phyloP scores from a whole-genome alignment of 1,140 invertebrate species.

The Zaprionus kolodkinae region DNA sequence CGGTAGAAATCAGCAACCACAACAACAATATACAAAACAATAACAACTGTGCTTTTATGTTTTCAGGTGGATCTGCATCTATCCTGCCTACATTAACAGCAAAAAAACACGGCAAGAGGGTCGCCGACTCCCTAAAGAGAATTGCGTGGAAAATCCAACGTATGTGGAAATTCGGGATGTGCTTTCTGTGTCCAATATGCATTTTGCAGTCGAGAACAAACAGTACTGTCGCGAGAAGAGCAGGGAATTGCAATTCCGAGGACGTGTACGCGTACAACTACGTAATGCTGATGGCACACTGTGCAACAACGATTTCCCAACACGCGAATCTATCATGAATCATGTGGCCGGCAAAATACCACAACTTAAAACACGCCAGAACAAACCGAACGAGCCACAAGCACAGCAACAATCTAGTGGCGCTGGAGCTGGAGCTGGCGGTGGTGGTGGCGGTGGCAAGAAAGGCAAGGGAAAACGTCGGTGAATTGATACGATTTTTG shows the following conservation, averaged over 20 bases:
- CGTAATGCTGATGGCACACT: slow-evolving; percentile 95
- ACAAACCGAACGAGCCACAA: slow-evolving; percentile 63
- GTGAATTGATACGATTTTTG: slow-evolving; percentile 31
- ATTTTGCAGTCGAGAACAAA: slow-evolving; percentile 97
- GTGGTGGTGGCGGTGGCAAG: slow-evolving; percentile 66
- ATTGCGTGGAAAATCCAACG: slow-evolving; percentile 97
- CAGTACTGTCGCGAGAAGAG: slow-evolving; percentile 95
- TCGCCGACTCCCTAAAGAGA: slow-evolving; percentile 91
- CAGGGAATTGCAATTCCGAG: slow-evolving; percentile 92
- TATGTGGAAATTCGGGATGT: slow-evolving; percentile 97
- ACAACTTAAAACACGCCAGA: slow-evolving; percentile 92
- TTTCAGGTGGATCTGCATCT: slow-evolving; percentile 97
- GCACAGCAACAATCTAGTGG: slow-evolving; percentile 59
- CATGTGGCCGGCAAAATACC: slow-evolving; percentile 95
- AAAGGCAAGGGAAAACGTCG: slow-evolving; percentile 83
- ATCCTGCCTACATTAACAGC: slow-evolving; percentile 97
- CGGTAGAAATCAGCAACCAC: slow-evolving; percentile 73
- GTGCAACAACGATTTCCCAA: slow-evolving; percentile 89
- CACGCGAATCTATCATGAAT: slow-evolving; percentile 90
- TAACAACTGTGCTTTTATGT: slow-evolving; percentile 38
- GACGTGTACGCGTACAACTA: slow-evolving; percentile 95
- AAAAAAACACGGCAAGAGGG: slow-evolving; percentile 96
- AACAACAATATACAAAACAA: slow-evolving; percentile 34
- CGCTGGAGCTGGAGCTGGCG: slow-evolving; percentile 34
- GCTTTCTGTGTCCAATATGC: slow-evolving; percentile 91